Evolutionary conservation across 2,888 invertebrate species (phyloP).

Genomic region (Aspidapion aeneum): DNA sequence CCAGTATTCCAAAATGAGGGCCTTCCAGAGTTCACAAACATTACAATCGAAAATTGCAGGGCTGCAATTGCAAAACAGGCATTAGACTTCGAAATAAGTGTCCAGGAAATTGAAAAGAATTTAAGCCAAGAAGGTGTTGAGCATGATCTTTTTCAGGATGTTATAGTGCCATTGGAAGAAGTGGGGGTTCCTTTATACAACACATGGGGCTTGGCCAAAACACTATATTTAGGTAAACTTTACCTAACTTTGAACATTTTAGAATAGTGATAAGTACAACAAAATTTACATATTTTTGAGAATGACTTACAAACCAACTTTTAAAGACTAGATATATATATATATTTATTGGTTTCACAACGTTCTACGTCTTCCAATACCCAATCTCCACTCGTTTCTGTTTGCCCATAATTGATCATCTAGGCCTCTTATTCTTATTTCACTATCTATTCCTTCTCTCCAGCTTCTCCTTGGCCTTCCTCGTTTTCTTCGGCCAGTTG

Average conservation of each 20-base stretch:
- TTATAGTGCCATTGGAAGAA: slow-evolving; percentile 73
- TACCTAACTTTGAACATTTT: no score
- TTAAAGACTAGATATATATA: no score
- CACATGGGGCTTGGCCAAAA: slow-evolving; percentile 85
- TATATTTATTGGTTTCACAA: no score
- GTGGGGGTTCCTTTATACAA: slow-evolving; percentile 70
- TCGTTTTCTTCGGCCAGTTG: no score
- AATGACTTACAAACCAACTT: no score
- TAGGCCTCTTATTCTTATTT: no score
- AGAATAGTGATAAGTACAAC: background rate
- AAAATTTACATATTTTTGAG: no score
- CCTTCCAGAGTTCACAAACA: slow-evolving; percentile 74
- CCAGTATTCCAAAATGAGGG: slow-evolving; percentile 69
- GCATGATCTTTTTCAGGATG: slow-evolving; percentile 62
- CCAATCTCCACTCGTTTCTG: no score
- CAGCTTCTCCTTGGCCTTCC: no score
- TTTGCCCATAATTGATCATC: no score
- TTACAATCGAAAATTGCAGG: slow-evolving; percentile 81
- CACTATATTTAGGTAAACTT: slow-evolving; percentile 66
- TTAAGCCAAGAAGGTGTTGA: slow-evolving; percentile 48
- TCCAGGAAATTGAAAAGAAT: slow-evolving; percentile 63
- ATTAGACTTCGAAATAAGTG: slow-evolving; percentile 73
- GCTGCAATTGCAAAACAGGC: slow-evolving; percentile 81
- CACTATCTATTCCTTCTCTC: no score
- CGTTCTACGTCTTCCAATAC: no score